Percentiles rank a stretch among this genome's conserved stretches.
Conservation (phyloP, 2,113 vertebrate species). For the Haplochromis burtoni region DNA sequence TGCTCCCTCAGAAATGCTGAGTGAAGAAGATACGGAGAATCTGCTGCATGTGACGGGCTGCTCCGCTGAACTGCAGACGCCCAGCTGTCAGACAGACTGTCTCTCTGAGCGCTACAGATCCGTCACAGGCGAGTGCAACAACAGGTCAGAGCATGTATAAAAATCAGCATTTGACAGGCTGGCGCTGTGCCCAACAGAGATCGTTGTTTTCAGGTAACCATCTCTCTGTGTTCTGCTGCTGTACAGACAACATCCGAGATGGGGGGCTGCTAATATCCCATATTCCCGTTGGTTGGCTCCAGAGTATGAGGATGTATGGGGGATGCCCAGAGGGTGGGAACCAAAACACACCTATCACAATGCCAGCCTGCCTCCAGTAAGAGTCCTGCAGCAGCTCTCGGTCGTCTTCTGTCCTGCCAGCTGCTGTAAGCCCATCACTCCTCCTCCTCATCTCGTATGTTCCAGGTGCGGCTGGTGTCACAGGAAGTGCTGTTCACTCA, state of each 20-base stretch:
- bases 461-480: slow-evolving; percentile 71
- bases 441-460: not conserved
- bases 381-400: not conserved
- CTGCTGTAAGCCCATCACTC: not conserved
- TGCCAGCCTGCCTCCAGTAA: slow-evolving; percentile 69
- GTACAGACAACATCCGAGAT: slow-evolving; percentile 60
- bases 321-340: slow-evolving; percentile 69
- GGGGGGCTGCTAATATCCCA: slow-evolving; percentile 71
- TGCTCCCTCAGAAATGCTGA: slow-evolving; percentile 60
- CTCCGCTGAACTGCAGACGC: slow-evolving; percentile 51
- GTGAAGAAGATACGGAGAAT: slow-evolving; percentile 53
- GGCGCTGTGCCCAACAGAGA: accelerated
- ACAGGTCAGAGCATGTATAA: slow-evolving; percentile 51
- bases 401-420: not conserved
- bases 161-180: not conserved
- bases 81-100: slow-evolving; percentile 61
- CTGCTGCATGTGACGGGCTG: slow-evolving; percentile 70
- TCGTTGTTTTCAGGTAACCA: not conserved
- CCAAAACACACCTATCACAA: slow-evolving; percentile 63
- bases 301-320: slow-evolving; percentile 69
- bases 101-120: slow-evolving; percentile 71
- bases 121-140: slow-evolving; percentile 75
- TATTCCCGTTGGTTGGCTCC: slow-evolving; percentile 73
- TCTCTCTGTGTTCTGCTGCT: not conserved
- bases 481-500: slow-evolving; percentile 71